Conservation (phyloP, 2,113 vertebrate genomes). For the Isurus oxyrinchus region DNA sequence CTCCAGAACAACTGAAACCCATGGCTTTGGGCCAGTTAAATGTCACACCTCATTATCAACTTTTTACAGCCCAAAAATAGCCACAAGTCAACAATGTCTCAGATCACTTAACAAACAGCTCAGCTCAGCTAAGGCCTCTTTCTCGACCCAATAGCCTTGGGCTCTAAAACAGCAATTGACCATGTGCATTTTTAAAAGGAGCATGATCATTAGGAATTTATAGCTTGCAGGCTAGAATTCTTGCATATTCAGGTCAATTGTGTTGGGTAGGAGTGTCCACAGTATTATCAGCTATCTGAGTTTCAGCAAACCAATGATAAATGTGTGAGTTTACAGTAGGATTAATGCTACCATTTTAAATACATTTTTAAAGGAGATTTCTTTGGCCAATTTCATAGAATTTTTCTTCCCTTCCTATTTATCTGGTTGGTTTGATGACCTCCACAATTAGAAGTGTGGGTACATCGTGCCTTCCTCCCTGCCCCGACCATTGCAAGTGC, state of each 20-base stretch:
- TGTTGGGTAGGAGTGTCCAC: neutral
- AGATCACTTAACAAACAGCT: neutral
- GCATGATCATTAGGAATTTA: neutral
- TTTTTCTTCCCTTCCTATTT: neutral
- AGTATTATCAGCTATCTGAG: neutral
- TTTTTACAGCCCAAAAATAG: neutral
- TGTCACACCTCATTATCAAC: neutral
- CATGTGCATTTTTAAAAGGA: neutral
- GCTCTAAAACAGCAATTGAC: neutral
- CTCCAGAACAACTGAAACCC: neutral
- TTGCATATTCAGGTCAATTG: neutral
- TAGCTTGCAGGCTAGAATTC: neutral
- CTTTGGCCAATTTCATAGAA: neutral
- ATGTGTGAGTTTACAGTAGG: neutral
- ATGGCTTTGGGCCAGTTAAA: neutral
- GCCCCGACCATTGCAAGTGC: neutral
- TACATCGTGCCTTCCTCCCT: neutral
- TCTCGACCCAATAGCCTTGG: neutral
- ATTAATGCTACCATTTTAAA: neutral
- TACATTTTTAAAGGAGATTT: neutral
- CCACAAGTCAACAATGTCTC: neutral
- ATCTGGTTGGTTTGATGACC: neutral
- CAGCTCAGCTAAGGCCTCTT: neutral
- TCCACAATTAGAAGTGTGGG: neutral
- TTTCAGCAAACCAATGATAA: neutral